phyloP scores from a whole-genome alignment of 2,797 vertebrate species.

The Apogon talboti region DNA sequence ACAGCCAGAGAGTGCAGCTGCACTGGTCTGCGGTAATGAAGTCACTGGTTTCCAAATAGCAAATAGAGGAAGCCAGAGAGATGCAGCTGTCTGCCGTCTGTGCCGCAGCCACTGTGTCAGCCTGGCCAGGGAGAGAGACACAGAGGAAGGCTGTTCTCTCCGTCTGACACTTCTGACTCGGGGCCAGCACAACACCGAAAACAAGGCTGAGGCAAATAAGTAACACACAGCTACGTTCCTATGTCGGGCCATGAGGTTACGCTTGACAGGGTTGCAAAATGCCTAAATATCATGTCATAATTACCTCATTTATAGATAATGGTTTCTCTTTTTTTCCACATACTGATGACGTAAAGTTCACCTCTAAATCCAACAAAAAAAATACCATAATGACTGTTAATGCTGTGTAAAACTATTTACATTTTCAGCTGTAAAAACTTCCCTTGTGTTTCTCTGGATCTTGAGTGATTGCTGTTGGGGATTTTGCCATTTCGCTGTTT shows the following conservation, averaged over 20 bases:
- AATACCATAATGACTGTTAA: neutral
- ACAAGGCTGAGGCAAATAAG: conserved; percentile 54
- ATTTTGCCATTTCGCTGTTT: conserved; percentile 23
- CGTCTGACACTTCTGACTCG: conserved; percentile 74
- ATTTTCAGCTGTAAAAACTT: neutral
- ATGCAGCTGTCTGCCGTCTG: conserved; percentile 83
- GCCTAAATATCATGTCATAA: conserved; percentile 26
- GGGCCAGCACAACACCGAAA: conserved; percentile 60
- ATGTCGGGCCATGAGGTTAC: conserved; percentile 7
- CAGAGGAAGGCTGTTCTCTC: conserved; percentile 73
- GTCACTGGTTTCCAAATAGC: conserved; percentile 83
- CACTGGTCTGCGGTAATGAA: conserved; percentile 80
- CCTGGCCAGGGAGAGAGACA: conserved; percentile 63
- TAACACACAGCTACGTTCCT: conserved; percentile 47
- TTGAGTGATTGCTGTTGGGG: conserved; percentile 2
- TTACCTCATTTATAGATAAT: conserved; percentile 11
- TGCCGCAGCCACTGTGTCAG: conserved; percentile 78
- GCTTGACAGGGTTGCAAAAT: conserved; percentile 15
- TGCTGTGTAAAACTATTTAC: neutral
- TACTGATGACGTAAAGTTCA: neutral
- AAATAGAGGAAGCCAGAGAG: conserved; percentile 76
- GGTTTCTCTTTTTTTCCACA: neutral
- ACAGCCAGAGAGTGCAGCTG: conserved; percentile 74
- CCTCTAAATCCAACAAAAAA: conserved; percentile 3
- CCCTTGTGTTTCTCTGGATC: neutral